phyloP scores from a whole-genome alignment of 2,888 invertebrate species.

The Diarsia dahlii region DNA sequence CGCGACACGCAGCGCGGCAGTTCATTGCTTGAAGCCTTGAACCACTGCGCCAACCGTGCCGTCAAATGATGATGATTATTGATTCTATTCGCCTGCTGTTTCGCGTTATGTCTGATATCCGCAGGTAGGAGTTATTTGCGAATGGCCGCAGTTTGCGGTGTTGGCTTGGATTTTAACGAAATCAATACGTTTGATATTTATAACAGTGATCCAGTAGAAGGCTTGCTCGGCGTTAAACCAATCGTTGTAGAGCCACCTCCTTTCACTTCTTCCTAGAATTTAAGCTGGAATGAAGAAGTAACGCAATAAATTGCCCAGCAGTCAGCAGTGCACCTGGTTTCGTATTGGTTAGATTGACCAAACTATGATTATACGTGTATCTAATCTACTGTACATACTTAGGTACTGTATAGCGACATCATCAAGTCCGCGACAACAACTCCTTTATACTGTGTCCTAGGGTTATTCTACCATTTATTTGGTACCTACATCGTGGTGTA shows the following conservation, averaged over 20 bases:
- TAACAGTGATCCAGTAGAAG: background rate
- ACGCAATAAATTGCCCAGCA: background rate
- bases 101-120: background rate
- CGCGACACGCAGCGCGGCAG: too few species aligned
- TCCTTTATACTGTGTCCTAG: too few species aligned
- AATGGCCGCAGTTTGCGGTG: background rate
- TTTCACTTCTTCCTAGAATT: background rate
- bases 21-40: too few species aligned
- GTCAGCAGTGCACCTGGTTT: background rate
- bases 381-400: too few species aligned
- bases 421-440: background rate
- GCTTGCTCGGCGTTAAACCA: too few species aligned
- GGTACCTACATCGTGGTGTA: background rate
- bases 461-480: background rate
- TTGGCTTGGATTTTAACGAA: background rate
- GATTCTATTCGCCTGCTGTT: background rate
- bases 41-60: too few species aligned
- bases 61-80: too few species aligned
- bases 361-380: too few species aligned
- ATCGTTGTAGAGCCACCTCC: background rate
- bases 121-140: background rate
- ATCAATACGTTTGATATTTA: background rate
- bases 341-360: background rate
- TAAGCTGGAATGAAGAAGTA: background rate
- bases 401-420: too few species aligned